Base-by-base conservation (phyloP, 1,140 invertebrate species). In the Calephelis virginiensis region DNA sequence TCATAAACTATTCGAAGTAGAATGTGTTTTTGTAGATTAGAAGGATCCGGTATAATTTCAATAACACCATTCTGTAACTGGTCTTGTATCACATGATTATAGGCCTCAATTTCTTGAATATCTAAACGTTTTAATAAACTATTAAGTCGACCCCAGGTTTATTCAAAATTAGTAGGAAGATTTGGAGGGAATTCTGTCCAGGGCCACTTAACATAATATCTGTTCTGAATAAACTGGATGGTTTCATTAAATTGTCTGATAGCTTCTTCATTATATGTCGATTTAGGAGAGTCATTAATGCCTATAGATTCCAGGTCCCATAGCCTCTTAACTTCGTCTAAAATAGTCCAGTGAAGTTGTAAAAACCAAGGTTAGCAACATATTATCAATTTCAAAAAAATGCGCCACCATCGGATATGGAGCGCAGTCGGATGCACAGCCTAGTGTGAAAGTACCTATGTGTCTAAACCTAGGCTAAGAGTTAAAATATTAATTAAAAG, bases 231-330 rank as follows among this genome's bases (percentile, higher is more conserved):
- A 50, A 62, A 71, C 48, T 65, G 43, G 45, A 66, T 63, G 37
- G 69, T 71, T 46, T 77, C 53, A 67, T 75, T 75, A 38, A 73
- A 77, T 11, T 70, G 60, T 63, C 63, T 70, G 4, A 75, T 66
- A 13, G 73, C 73, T 60, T 70, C 68, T 59, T 75, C 67, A 63
- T 77, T 69, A 12, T 64, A 13, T 45, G 47, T 68, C 13, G 61
- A 56, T 50, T 71, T 77, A 12, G 71, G 73, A n/a, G 70, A 68
- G 67, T 75, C 73, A 8, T 28, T 71, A n/a, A 77, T 77, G 37
- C 73, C 73, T 45, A 75, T 77, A 6, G 73, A 73, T 70, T 77
- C 73, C 28, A 78, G 46, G n/a, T 73, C 73, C 71, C 73, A 69
- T 61, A 75, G 59, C n/a, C n/a, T 37, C 46, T 67, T 75, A 12